Conservation (phyloP, 2,888 invertebrate species). For the Bombylius major region DNA sequence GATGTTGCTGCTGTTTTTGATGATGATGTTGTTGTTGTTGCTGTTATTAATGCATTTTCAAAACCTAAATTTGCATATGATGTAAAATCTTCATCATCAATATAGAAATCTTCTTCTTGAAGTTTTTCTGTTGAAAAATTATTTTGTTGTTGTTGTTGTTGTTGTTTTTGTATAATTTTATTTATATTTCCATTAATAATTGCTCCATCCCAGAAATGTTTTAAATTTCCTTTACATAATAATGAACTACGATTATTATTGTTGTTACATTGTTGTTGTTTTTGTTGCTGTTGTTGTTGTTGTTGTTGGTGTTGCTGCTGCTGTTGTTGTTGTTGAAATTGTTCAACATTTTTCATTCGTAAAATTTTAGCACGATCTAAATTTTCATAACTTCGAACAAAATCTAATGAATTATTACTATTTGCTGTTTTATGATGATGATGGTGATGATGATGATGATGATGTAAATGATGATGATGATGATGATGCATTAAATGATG, state of each 20-base stretch:
- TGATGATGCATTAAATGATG: not conserved
- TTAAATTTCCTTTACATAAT: not conserved
- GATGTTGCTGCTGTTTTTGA: not conserved
- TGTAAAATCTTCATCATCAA: conserved; percentile 11
- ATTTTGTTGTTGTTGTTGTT: conserved; percentile 2
- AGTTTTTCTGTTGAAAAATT: conserved; percentile 14
- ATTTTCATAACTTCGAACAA: conserved; percentile 17
- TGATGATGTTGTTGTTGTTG: not conserved
- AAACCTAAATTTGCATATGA: conserved; percentile 15
- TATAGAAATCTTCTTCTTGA: conserved; percentile 13
- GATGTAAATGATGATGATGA: not conserved
- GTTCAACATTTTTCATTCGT: conserved; percentile 14
- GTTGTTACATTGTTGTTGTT: not conserved
- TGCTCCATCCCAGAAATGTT: conserved; percentile 10
- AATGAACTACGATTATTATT: not conserved
- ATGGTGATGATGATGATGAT: not conserved
- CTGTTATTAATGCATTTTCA: conserved; percentile 10
- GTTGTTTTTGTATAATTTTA: not conserved
- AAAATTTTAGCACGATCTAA: conserved; percentile 17
- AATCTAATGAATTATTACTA: conserved; percentile 14
- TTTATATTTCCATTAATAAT: not conserved
- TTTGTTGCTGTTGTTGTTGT: not conserved
- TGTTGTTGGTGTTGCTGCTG: not conserved
- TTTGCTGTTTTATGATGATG: conserved; percentile 8
- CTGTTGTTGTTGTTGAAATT: not conserved